These are phyloP conservation scores for Plutomurus gul DNA, from an alignment of 1,140 invertebrate genomes.

Conservation along the genomic window DNA sequence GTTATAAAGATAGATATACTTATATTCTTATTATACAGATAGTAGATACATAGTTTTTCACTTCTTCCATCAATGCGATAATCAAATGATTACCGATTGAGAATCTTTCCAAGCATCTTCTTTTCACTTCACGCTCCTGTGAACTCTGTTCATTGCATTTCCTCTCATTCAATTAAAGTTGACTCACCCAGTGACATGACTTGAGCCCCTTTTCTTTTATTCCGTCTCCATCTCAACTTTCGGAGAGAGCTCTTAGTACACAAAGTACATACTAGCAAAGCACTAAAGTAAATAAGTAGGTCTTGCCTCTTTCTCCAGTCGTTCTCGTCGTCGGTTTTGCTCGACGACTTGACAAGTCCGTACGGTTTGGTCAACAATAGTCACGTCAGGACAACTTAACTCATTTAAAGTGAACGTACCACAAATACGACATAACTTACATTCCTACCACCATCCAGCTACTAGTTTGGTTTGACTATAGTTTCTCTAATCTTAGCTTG, in stretches of 20 bases:
- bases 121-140: not conserved
- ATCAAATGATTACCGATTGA: slow-evolving; percentile 6
- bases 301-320: not conserved
- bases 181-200: not conserved
- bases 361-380: slow-evolving; percentile 21
- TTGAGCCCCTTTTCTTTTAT: too few relatives aligned
- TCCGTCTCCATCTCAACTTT: not conserved
- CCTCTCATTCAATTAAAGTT: slow-evolving; percentile 22
- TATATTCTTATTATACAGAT: not conserved
- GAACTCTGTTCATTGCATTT: not conserved
- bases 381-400: too few relatives aligned
- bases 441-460: too few relatives aligned
- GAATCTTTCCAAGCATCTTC: not conserved
- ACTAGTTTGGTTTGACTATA: too few relatives aligned
- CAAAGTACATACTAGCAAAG: not conserved
- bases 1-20: not conserved
- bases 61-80: not conserved
- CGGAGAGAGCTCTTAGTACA: not conserved
- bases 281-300: not conserved
- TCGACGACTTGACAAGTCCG: not conserved
- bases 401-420: too few relatives aligned
- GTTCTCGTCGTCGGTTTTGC: too few relatives aligned
- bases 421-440: too few relatives aligned
- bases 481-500: too few relatives aligned
- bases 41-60: not conserved